These are phyloP conservation scores for Drosophila trichaetosa DNA, from an alignment of 2,888 invertebrate species.

Conservation along the genomic window DNA sequence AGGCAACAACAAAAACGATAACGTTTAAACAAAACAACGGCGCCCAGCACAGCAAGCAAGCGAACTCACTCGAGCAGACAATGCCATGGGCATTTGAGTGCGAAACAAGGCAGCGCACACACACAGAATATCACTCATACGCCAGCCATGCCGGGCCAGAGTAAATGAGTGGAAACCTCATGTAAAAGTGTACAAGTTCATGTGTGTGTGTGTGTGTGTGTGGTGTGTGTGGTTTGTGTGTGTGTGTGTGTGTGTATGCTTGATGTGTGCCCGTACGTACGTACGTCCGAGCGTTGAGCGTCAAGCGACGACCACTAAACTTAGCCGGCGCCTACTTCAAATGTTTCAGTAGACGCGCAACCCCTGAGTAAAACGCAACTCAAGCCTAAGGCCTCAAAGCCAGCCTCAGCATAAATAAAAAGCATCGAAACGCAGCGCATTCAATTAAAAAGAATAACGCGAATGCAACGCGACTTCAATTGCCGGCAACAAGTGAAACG, in stretches of 20 bases:
- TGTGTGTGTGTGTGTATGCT: conserved; percentile 15
- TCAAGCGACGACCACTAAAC: conserved; percentile 61
- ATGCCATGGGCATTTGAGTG: conserved; percentile 75
- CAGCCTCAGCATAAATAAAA: conserved; percentile 31
- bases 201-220: conserved; percentile 2
- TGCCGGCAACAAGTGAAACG: conserved; percentile 44
- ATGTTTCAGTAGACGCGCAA: conserved; percentile 81
- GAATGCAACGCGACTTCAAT: conserved; percentile 25
- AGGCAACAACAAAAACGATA: conserved; percentile 75
- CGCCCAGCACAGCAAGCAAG: conserved; percentile 72
- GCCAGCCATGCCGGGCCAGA: conserved; percentile 57
- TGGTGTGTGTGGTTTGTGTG: conserved; percentile 19
- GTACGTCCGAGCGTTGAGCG: conserved; percentile 51
- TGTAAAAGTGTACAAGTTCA: conserved; percentile 25
- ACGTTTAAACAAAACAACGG: conserved; percentile 78
- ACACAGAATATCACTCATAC: conserved; percentile 73
- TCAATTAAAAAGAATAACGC: conserved; percentile 13
- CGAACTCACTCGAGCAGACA: conserved; percentile 71
- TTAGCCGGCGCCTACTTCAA: conserved; percentile 73
- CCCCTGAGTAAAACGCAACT: conserved; percentile 80
- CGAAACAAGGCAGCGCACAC: conserved; percentile 51
- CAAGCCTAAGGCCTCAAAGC: conserved; percentile 45
- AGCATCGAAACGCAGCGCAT: conserved; percentile 16
- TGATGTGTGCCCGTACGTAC: conserved; percentile 19
- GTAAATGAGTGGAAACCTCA: conserved; percentile 66